Conservation (phyloP, 2,888 invertebrate species). For the Sinhomidia bicolor region DNA sequence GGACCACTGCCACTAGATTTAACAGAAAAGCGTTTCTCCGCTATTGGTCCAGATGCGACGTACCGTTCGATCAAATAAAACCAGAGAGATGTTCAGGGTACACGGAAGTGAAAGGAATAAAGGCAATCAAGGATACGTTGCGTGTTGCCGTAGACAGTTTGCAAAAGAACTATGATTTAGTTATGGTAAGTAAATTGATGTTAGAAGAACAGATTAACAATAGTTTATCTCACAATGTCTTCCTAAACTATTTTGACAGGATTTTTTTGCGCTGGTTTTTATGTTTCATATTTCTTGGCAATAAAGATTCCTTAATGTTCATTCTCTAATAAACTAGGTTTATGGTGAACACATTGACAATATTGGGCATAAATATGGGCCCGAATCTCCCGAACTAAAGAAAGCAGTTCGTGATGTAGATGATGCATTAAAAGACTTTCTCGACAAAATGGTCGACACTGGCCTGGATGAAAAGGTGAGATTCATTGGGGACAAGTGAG, state of each 20-base stretch:
- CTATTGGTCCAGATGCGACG: constrained; percentile 80
- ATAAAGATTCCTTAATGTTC: no score
- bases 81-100: constrained; percentile 79
- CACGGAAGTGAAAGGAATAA: constrained; percentile 73
- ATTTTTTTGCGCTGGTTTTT: not conserved
- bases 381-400: constrained; percentile 80
- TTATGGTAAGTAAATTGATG: constrained; percentile 80
- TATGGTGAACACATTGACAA: constrained; percentile 81
- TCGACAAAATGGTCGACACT: constrained; percentile 80
- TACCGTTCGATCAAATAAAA: constrained; percentile 80
- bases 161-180: constrained; percentile 80
- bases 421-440: constrained; percentile 80
- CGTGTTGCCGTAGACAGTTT: constrained; percentile 79
- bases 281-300: no score
- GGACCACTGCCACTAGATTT: constrained; percentile 81
- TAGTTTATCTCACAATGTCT: not conserved
- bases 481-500: constrained; percentile 7
- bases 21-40: constrained; percentile 79
- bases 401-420: constrained; percentile 81
- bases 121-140: constrained; percentile 79
- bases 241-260: not conserved
- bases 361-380: constrained; percentile 81
- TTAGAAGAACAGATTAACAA: not conserved
- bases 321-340: constrained; percentile 73
- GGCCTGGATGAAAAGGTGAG: constrained; percentile 80